phyloP scores from a whole-genome alignment of 2,888 invertebrate genomes.

The Sinopyrophorus schimmeli region DNA sequence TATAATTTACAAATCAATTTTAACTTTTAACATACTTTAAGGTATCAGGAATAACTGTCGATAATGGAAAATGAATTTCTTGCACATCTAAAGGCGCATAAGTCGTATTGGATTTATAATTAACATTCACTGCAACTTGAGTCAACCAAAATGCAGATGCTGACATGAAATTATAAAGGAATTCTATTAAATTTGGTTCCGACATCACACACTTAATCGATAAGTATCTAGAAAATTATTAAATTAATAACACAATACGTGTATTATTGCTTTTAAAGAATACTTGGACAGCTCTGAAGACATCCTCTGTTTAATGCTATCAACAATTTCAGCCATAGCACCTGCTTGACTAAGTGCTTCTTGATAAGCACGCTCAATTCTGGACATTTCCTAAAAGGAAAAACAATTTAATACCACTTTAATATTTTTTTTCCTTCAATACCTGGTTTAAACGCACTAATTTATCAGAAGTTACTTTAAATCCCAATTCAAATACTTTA shows the following conservation, averaged over 20 bases:
- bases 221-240: conserved; percentile 61
- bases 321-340: conserved; percentile 57
- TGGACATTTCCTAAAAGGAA: conserved; percentile 64
- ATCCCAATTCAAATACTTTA: conserved; percentile 79
- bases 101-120: conserved; percentile 47
- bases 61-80: conserved; percentile 66
- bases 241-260: background rate
- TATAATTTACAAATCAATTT: background rate
- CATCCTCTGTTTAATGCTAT: conserved; percentile 64
- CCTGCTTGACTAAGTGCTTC: conserved; percentile 63
- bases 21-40: conserved; percentile 59
- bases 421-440: too few species aligned
- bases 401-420: background rate
- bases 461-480: conserved; percentile 70
- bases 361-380: conserved; percentile 73
- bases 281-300: conserved; percentile 69
- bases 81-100: conserved; percentile 66
- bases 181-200: conserved; percentile 72
- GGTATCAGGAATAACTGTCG: conserved; percentile 66
- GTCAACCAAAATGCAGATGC: conserved; percentile 84
- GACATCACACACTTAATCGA: conserved; percentile 75
- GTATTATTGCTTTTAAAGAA: too few species aligned
- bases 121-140: conserved; percentile 70
- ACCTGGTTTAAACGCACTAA: conserved; percentile 66
- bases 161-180: conserved; percentile 75